phyloP scores from a whole-genome alignment of 1,140 invertebrate species.

The Lepidurus arcticus region DNA sequence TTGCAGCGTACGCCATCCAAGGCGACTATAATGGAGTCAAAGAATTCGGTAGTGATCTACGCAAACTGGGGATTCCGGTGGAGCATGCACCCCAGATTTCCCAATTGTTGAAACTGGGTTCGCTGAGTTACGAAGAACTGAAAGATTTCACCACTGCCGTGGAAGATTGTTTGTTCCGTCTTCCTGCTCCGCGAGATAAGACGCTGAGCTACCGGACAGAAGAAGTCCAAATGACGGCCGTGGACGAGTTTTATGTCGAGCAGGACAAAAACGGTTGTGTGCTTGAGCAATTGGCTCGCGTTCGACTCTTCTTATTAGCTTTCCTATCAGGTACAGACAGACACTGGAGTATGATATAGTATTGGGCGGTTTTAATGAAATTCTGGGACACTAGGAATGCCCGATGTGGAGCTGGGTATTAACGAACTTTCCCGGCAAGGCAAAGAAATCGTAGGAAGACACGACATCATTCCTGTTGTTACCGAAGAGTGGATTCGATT shows the following conservation, averaged over 20 bases:
- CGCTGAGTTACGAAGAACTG: constrained; percentile 79
- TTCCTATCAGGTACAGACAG: constrained; percentile 61
- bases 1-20: constrained; percentile 88
- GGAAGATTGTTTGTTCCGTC: constrained; percentile 81
- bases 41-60: constrained; percentile 84
- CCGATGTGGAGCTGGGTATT: constrained; percentile 90
- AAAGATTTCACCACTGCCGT: constrained; percentile 82
- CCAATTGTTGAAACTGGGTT: constrained; percentile 93
- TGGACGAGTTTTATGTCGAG: constrained; percentile 93
- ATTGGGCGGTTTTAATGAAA: not conserved
- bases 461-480: constrained; percentile 98
- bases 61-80: constrained; percentile 88
- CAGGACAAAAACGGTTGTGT: constrained; percentile 81
- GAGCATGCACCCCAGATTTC: constrained; percentile 96
- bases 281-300: constrained; percentile 86
- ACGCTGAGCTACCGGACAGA: constrained; percentile 95
- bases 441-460: constrained; percentile 95
- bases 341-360: not conserved
- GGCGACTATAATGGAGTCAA: constrained; percentile 87
- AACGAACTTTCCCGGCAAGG: constrained; percentile 96
- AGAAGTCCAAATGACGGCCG: constrained; percentile 91
- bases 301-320: constrained; percentile 89
- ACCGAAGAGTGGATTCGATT: constrained; percentile 99
- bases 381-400: constrained; percentile 69
- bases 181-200: constrained; percentile 75